phyloP scores from a whole-genome alignment of 1,140 invertebrate genomes.

The Penaeus indicus region DNA sequence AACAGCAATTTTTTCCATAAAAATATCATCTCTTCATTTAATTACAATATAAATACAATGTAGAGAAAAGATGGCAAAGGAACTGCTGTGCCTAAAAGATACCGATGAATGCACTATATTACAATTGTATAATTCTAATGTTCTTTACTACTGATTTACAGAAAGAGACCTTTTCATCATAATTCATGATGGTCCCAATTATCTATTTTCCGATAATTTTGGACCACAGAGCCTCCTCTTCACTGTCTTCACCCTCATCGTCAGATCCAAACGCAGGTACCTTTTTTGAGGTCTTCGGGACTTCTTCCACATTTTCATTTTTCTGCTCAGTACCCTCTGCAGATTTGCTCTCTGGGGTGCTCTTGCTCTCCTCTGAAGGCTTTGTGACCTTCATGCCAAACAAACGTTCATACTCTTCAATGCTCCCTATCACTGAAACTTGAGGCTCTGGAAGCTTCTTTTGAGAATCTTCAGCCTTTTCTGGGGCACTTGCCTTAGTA shows the following conservation, averaged over 20 bases:
- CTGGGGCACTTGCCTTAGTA: slow-evolving; percentile 35
- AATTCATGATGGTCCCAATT: not conserved
- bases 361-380: slow-evolving; percentile 1
- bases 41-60: too few species aligned
- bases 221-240: slow-evolving; percentile 66
- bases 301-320: not conserved
- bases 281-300: not conserved
- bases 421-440: slow-evolving; percentile 68
- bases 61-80: too few species aligned
- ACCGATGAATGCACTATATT: too few species aligned
- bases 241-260: slow-evolving; percentile 66
- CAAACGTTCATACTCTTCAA: slow-evolving; percentile 68
- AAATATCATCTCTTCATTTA: too few species aligned
- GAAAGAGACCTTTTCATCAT: too few species aligned
- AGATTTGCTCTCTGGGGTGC: not conserved
- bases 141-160: too few species aligned
- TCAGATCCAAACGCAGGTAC: slow-evolving; percentile 52
- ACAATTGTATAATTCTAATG: too few species aligned
- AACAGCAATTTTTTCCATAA: too few species aligned
- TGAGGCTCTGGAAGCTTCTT: slow-evolving; percentile 39
- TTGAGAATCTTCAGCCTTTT: slow-evolving; percentile 22
- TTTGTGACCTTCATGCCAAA: slow-evolving; percentile 66
- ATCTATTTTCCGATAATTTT: slow-evolving; percentile 62
- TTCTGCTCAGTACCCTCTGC: not conserved
- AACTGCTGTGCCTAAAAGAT: too few species aligned